A percentile compares a stretch with the other conserved stretches of the same genome.
phyloP scores from a whole-genome alignment of 2,113 vertebrate species.

The Sapajus apella region DNA sequence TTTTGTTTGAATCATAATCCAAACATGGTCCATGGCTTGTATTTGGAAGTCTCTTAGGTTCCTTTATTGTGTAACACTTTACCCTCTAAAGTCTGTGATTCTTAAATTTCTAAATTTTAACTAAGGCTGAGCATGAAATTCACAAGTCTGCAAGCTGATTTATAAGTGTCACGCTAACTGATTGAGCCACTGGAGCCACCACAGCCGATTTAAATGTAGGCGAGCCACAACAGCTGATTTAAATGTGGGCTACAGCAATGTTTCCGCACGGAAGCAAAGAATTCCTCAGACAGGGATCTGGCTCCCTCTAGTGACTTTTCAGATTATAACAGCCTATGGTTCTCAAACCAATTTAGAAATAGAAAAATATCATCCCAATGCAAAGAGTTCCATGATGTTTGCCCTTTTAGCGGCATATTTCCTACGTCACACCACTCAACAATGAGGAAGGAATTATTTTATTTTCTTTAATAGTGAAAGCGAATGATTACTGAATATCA shows the following conservation, averaged over 20 bases:
- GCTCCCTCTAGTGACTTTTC: slow-evolving; percentile 73
- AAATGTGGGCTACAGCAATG: not conserved
- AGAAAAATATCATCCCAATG: not conserved
- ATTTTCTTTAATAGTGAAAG: not conserved
- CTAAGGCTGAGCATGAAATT: not conserved
- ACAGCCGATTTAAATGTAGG: not conserved
- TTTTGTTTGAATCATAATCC: slow-evolving; percentile 4
- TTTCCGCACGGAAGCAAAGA: not conserved
- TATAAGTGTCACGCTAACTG: no score
- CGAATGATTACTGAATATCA: not conserved
- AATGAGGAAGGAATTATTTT: not conserved
- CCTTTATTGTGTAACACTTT: not conserved
- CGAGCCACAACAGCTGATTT: not conserved
- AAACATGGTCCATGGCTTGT: not conserved
- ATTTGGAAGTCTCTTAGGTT: slow-evolving; percentile 1
- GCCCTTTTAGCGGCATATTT: not conserved
- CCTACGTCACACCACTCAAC: not conserved
- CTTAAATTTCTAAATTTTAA: slow-evolving; percentile 39
- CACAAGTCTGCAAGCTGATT: not conserved
- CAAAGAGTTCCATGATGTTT: not conserved
- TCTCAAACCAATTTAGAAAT: not conserved
- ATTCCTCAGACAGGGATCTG: slow-evolving; percentile 59
- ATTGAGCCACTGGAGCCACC: no score
- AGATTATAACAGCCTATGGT: not conserved
- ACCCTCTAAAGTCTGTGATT: slow-evolving; percentile 10